Percentiles rank a stretch among this genome's conserved stretches.
phyloP scores from a whole-genome alignment of 2,888 invertebrate species.

The Eupithecia inturbata region DNA sequence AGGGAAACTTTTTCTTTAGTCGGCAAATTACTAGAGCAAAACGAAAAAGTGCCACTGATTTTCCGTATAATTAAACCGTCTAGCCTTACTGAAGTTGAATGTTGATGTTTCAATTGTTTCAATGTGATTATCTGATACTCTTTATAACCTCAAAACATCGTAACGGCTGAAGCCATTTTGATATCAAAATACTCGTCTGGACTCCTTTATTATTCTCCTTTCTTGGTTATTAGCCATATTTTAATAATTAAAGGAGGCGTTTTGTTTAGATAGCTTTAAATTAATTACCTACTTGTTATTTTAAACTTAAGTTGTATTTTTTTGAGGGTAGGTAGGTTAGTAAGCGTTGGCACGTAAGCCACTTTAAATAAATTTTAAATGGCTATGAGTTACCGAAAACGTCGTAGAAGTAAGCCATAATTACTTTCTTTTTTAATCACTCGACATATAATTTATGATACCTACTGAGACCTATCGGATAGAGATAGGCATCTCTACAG shows the following conservation, averaged over 20 bases:
- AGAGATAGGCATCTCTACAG: conserved; percentile 29
- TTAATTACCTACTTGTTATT: background rate
- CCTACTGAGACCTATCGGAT: background rate
- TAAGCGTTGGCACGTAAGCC: too few relatives aligned
- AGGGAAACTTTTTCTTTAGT: background rate
- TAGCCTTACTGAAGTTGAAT: background rate
- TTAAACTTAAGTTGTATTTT: too few relatives aligned
- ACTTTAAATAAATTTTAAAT: background rate
- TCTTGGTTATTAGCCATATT: too few relatives aligned
- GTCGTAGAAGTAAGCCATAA: background rate
- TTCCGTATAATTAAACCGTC: background rate
- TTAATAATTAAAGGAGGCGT: too few relatives aligned
- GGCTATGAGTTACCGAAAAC: background rate
- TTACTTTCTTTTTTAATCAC: background rate
- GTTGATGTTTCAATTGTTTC: too few relatives aligned
- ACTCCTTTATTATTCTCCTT: too few relatives aligned
- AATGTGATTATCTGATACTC: too few relatives aligned
- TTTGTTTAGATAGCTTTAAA: too few relatives aligned
- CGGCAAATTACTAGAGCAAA: background rate
- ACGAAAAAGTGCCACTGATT: background rate
- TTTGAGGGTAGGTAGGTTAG: too few relatives aligned
- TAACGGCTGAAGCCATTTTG: too few relatives aligned
- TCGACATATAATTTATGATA: background rate
- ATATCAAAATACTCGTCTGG: too few relatives aligned
- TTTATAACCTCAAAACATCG: too few relatives aligned